phyloP scores from a whole-genome alignment of 2,888 invertebrate genomes.

The Leucophenga montana region DNA sequence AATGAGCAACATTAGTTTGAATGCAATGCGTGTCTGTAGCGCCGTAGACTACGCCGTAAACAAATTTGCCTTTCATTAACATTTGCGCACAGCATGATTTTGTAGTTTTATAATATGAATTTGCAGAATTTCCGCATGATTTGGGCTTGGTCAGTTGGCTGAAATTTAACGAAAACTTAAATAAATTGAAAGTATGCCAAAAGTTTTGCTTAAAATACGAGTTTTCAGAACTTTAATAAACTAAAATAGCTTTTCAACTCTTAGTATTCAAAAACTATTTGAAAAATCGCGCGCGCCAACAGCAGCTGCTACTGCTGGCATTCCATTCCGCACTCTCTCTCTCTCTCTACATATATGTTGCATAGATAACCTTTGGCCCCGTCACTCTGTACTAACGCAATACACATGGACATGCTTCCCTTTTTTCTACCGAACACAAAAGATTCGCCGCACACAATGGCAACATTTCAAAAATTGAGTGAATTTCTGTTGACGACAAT shows the following conservation, averaged over 20 bases:
- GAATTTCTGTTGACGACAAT: neutral
- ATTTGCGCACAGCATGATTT: neutral
- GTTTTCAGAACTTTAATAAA: too few relatives aligned
- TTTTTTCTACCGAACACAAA: slow-evolving; percentile 19
- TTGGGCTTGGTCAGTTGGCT: slow-evolving; percentile 11
- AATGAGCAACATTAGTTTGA: slow-evolving; percentile 41
- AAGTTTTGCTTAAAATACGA: neutral
- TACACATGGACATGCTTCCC: slow-evolving; percentile 32
- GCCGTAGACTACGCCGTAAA: neutral
- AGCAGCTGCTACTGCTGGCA: slow-evolving; percentile 57
- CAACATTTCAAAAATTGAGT: slow-evolving; percentile 56
- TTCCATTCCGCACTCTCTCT: slow-evolving; percentile 39
- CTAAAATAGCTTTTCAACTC: too few relatives aligned
- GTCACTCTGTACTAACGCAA: slow-evolving; percentile 45
- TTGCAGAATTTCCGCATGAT: slow-evolving; percentile 16
- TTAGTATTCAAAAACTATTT: neutral
- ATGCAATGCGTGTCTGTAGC: slow-evolving; percentile 41
- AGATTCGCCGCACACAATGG: slow-evolving; percentile 49
- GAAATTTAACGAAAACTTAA: slow-evolving; percentile 5
- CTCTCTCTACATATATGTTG: slow-evolving; percentile 52
- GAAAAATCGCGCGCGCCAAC: slow-evolving; percentile 29
- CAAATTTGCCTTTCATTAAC: slow-evolving; percentile 12
- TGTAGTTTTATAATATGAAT: slow-evolving; percentile 3
- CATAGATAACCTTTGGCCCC: slow-evolving; percentile 67
- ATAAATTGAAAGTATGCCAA: neutral